Conservation (phyloP, 2,797 vertebrate species). For the Sebastes ruberrimus region DNA sequence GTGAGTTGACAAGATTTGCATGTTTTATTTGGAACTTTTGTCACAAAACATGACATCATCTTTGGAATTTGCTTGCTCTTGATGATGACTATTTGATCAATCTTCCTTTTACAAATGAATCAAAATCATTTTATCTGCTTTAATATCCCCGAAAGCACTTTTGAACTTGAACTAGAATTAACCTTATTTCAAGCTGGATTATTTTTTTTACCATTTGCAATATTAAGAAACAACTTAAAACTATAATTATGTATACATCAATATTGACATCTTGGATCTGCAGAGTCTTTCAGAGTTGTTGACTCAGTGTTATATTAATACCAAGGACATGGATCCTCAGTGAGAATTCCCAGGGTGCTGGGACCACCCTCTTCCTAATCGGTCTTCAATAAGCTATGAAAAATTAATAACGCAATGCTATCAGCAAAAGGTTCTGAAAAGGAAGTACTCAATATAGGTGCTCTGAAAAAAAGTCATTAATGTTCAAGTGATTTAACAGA, state of each 20-base stretch:
- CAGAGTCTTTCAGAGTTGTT: not conserved
- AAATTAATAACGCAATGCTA: conserved; percentile 18
- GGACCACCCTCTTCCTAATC: conserved; percentile 16
- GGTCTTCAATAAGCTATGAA: conserved; percentile 14
- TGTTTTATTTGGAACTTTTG: not conserved
- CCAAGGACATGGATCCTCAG: conserved; percentile 22
- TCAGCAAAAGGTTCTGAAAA: not conserved
- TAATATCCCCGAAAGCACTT: rapidly evolving
- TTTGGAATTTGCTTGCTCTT: not conserved
- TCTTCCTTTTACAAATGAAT: not conserved
- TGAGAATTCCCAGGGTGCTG: conserved; percentile 1
- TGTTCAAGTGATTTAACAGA: not conserved
- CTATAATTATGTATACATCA: not conserved
- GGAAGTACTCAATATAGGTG: not conserved
- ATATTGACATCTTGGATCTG: not conserved
- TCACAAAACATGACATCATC: not conserved
- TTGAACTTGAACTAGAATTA: no score
- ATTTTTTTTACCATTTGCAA: not conserved
- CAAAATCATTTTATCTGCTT: not conserved
- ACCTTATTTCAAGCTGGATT: not conserved
- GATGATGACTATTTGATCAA: not conserved
- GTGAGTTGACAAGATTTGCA: not conserved
- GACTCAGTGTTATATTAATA: conserved; percentile 5
- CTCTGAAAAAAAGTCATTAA: not conserved
- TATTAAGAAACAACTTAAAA: not conserved